Percentiles rank a stretch among this genome's conserved stretches.
Evolutionary conservation across 2,797 vertebrate species (phyloP).

Genomic region (Chrysocyon brachyurus): DNA sequence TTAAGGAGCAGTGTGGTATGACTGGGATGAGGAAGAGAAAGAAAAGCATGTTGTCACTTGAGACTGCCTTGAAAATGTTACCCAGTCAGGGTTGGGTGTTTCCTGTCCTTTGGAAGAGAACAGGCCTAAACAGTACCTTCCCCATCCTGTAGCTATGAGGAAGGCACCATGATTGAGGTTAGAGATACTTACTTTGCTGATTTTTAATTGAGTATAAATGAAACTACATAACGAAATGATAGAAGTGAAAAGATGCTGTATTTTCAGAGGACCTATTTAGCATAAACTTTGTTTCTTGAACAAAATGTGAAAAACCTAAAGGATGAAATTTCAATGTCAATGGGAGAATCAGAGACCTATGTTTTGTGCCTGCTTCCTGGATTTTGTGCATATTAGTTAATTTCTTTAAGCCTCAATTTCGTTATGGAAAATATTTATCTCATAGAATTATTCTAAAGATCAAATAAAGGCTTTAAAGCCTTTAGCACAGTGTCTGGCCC

Average conservation of each 20-base stretch:
- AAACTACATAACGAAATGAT: not conserved
- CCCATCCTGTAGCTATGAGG: not conserved
- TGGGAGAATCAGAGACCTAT: not conserved
- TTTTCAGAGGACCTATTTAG: not conserved
- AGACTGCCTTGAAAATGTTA: constrained; percentile 67
- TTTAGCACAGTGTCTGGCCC: not conserved
- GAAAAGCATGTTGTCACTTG: constrained; percentile 71
- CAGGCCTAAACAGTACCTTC: constrained; percentile 65
- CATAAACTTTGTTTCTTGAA: constrained; percentile 20
- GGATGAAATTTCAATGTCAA: constrained; percentile 4
- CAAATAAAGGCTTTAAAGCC: constrained; percentile 34
- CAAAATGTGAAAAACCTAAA: not conserved
- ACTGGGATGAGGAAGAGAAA: constrained; percentile 9
- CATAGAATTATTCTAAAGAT: constrained; percentile 31
- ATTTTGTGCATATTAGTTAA: constrained; percentile 25
- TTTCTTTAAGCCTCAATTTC: constrained; percentile 6
- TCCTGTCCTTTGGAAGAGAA: constrained; percentile 58
- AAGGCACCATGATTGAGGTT: not conserved
- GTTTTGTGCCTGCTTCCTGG: not conserved
- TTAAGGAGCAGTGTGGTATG: not conserved
- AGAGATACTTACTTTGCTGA: constrained; percentile 23
- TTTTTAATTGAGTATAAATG: constrained; percentile 21
- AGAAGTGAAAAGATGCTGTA: not conserved
- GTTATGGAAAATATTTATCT: constrained; percentile 20
- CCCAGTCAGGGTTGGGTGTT: constrained; percentile 64